Evolutionary conservation across 2,888 invertebrate species (phyloP).

Genomic region (Carcina quercana): DNA sequence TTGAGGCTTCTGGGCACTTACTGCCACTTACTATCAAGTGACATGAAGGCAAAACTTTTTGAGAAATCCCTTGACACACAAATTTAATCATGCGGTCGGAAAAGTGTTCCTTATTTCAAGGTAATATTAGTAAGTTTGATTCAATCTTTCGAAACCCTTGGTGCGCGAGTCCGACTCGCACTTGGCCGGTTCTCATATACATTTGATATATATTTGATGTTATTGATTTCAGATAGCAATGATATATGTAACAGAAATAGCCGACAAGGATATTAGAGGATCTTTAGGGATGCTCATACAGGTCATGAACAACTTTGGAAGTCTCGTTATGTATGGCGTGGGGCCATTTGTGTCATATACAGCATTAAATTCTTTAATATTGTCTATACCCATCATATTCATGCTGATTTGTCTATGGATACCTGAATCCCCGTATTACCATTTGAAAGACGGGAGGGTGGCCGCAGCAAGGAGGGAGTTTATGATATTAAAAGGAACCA

Average conservation of each 20-base stretch:
- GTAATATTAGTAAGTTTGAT: too few relatives aligned
- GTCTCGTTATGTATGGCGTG: slow-evolving; percentile 53
- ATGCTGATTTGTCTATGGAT: slow-evolving; percentile 68
- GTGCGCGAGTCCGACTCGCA: too few relatives aligned
- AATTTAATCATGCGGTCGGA: too few relatives aligned
- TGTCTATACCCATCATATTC: slow-evolving; percentile 61
- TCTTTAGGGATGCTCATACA: slow-evolving; percentile 62
- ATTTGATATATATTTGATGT: too few relatives aligned
- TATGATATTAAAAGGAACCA: slow-evolving; percentile 53
- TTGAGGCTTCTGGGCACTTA: too few relatives aligned
- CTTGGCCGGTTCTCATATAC: too few relatives aligned
- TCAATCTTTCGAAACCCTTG: too few relatives aligned
- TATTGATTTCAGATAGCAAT: slow-evolving; percentile 65
- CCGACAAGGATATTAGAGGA: slow-evolving; percentile 66
- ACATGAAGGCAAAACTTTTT: too few relatives aligned
- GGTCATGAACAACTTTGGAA: slow-evolving; percentile 64
- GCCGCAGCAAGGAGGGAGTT: slow-evolving; percentile 61
- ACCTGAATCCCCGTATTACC: slow-evolving; percentile 77
- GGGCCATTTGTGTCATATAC: slow-evolving; percentile 67
- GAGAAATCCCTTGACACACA: too few relatives aligned
- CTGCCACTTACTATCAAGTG: too few relatives aligned
- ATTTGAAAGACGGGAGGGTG: slow-evolving; percentile 66
- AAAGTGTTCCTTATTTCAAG: too few relatives aligned
- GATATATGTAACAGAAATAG: slow-evolving; percentile 69
- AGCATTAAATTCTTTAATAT: slow-evolving; percentile 52